Evolutionary conservation across 2,797 vertebrate genomes (phyloP).

Genomic region (Naso thynnoides): DNA sequence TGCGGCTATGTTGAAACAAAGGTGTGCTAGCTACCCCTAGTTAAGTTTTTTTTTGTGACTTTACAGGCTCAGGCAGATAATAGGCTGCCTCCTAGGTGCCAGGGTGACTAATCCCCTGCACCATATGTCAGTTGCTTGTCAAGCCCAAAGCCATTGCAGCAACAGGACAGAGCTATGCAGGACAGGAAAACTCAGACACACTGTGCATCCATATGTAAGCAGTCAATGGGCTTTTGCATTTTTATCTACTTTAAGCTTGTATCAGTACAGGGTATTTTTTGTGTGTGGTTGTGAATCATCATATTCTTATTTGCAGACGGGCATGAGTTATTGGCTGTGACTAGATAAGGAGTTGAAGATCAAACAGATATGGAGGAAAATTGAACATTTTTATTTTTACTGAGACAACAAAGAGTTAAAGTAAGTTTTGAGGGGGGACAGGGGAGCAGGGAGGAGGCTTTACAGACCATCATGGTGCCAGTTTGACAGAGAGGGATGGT

Average conservation of each 20-base stretch:
- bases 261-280: slow-evolving; percentile 12
- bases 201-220: slow-evolving; percentile 73
- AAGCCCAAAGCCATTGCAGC: slow-evolving; percentile 63
- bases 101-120: slow-evolving; percentile 75
- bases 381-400: not conserved
- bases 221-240: slow-evolving; percentile 24
- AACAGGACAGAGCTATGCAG: slow-evolving; percentile 62
- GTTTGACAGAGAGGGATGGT: not conserved
- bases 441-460: slow-evolving; percentile 6
- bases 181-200: slow-evolving; percentile 58
- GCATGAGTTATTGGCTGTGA: not conserved
- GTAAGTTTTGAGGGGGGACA: not conserved
- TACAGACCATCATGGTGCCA: not conserved
- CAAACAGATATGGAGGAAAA: not conserved
- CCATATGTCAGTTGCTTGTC: slow-evolving; percentile 76
- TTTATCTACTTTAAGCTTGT: not conserved
- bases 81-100: slow-evolving; percentile 61
- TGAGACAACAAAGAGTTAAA: not conserved
- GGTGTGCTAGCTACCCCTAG: slow-evolving; percentile 12
- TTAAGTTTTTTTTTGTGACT: slow-evolving; percentile 42
- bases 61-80: slow-evolving; percentile 62
- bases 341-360: not conserved
- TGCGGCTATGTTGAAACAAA: slow-evolving; percentile 2
- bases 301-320: slow-evolving; percentile 5
- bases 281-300: slow-evolving; percentile 14